Base-by-base conservation (phyloP, 2,888 invertebrate genomes). In the Lasioglossum figueresi region DNA sequence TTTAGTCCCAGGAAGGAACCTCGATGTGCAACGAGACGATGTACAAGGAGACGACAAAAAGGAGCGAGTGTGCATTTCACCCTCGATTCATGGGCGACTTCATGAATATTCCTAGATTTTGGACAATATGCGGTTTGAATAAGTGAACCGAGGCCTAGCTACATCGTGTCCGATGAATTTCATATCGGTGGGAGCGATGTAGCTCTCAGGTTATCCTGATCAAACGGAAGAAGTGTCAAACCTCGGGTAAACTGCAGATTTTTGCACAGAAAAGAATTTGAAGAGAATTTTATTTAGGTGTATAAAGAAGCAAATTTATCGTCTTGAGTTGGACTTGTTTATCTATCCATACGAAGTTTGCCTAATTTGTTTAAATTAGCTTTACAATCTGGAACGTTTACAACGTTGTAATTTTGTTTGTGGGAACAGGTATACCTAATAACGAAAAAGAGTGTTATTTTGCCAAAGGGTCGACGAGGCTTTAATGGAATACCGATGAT, bases 91-190 rank as follows among this genome's bases (percentile, higher is more conserved):
- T 70, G 76, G 76, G 45, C 75, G 37, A 27, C 52, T 48, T 88
- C 86, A 88, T 88, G 88, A 88, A 88, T 88, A 88, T 88, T 88
- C 88, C 78, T 72, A 68, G 82, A 82, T 80, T 40, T 74, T 31
- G 79, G 70, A 80, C 73, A 23, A 40, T 31, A 40, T 56, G 75
- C 31, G 48, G 78, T 78, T 83, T 80, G 86, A 83, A 86, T 82
- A 86, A 82, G 71, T 73, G 80, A 48, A 76, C 43, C 68, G 56
- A 78, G 76, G 79, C 79, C 45, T 45, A 12, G 73, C 71, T 59
- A 81, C 85, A 85, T 80, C 85, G 79, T 83, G 83, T 76, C 59
- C 84, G 84, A 84, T 84, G 84, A 84, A 84, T 84, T 84, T 84
- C 84, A 79, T 84, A 84, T 71, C 68, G 63, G 31, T n/a, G 84